Percentiles rank a stretch among this genome's conserved stretches.
Evolutionary conservation across 2,113 vertebrate species (phyloP).

Genomic region (Phoenicopterus ruber): DNA sequence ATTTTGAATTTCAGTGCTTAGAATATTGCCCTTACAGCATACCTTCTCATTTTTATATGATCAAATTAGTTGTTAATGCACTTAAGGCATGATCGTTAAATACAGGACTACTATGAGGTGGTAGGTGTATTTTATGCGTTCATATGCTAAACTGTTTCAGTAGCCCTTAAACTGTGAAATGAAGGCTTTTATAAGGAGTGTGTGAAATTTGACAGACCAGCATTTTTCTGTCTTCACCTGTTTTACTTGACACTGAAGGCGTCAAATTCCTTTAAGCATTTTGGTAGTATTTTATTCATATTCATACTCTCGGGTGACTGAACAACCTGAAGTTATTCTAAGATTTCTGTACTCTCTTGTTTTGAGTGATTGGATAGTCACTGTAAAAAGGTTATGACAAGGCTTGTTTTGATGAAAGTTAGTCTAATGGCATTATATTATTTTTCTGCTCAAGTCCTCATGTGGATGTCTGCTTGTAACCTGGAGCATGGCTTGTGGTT

Average conservation of each 20-base stretch:
- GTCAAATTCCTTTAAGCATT: neutral
- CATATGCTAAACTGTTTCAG: neutral
- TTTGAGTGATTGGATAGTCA: neutral
- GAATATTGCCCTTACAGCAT: neutral
- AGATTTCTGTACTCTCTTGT: neutral
- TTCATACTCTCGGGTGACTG: neutral
- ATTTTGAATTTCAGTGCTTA: neutral
- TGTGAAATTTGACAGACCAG: neutral
- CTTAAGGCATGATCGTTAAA: neutral
- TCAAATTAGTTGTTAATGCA: neutral
- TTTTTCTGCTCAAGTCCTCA: neutral
- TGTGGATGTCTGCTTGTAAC: neutral
- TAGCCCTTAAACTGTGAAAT: neutral
- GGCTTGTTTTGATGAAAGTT: neutral
- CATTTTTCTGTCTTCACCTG: neutral
- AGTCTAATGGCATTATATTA: neutral
- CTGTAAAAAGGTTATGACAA: neutral
- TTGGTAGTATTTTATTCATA: neutral
- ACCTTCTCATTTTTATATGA: neutral
- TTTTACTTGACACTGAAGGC: neutral
- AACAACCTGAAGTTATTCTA: neutral
- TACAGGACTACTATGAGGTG: rapidly evolving
- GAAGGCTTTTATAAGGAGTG: neutral
- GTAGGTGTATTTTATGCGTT: neutral
- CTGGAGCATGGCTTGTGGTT: neutral